Base-by-base conservation (phyloP, 2,113 vertebrate genomes). In the Nymphicus hollandicus region DNA sequence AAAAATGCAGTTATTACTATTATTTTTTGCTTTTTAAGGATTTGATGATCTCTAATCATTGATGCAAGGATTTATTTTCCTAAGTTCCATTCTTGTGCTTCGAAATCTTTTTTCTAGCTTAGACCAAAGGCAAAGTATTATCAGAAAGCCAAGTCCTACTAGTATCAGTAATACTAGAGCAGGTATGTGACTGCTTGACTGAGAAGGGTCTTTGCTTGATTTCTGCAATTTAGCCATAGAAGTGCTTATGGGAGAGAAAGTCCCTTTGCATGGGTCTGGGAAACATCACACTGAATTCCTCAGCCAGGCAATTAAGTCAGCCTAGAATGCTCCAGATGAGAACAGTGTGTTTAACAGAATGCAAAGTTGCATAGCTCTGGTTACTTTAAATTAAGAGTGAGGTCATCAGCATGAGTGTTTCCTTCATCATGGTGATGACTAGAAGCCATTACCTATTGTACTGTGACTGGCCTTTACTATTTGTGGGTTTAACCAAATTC, bases 351-450 rank as follows among this genome's bases (percentile, higher is more conserved):
- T 88, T 63, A 89, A 85, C 49, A 89, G 86, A 89, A 95, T 53
- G 80, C 85, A 90, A 95, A 88, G 64, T 63, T 86, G 33, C 58
- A n/a, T 66, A 87, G 89, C 33, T 87, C 66, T 89, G 74, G 37
- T 85, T 93, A 72, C 89, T 95, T 94, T 86, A 89, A 89, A 91
- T 89, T 85, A 37, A 64, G n/a, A 79, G 31, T 22, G 28, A 94
- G 49, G 31, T 81, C 60, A 78, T 71, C 64, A 55, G 18, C 43
- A 37, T 81, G 74, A 92, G 56, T 85, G 19, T 33, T 88, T 81
- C 63, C 74, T 76, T 76, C 66, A 83, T 29, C 28, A 43, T 2
- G 1, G 23, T 61, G 78, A 63, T 61, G 79, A 86, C 65, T 90
- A 61, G 50, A 86, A 74, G 27, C 28, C 22, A 37, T 74, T 73